phyloP scores from a whole-genome alignment of 2,888 invertebrate species.

The Oxytorus armatus region DNA sequence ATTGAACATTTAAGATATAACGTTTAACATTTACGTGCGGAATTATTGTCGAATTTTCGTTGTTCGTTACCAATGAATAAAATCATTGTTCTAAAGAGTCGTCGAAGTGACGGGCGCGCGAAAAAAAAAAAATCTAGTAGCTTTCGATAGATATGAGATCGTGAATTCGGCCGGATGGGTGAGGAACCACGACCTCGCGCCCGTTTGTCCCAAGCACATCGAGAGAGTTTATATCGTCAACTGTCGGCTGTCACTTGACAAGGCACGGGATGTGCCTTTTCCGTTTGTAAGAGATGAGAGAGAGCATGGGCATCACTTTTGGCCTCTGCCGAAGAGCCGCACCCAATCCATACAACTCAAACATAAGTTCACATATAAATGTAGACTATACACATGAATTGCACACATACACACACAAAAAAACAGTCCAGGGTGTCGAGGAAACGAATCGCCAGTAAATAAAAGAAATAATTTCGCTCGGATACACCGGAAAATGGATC shows the following conservation, averaged over 20 bases:
- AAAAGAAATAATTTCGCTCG: conserved; percentile 41
- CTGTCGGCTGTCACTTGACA: conserved; percentile 77
- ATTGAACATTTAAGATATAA: no score
- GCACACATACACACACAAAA: conserved; percentile 1
- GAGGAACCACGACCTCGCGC: conserved; percentile 80
- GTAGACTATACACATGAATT: conserved; percentile 12
- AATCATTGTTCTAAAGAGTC: neutral
- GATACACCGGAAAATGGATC: no score
- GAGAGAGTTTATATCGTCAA: conserved; percentile 70
- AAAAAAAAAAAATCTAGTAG: conserved; percentile 54
- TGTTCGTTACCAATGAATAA: neutral
- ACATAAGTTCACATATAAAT: conserved; percentile 13
- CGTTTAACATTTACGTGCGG: no score
- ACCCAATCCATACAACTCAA: conserved; percentile 69
- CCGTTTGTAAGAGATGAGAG: conserved; percentile 71
- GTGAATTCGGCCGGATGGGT: conserved; percentile 77
- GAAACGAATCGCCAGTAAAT: conserved; percentile 3
- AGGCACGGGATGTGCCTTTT: conserved; percentile 76
- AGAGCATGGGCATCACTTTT: conserved; percentile 49
- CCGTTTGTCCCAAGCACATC: conserved; percentile 70
- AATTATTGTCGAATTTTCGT: neutral
- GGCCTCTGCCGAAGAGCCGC: conserved; percentile 68
- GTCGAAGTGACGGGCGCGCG: neutral
- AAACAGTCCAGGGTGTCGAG: conserved; percentile 32
- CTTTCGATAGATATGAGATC: conserved; percentile 68